Evolutionary conservation across 2,113 vertebrate genomes (phyloP).

Genomic region (Cyanoderma ruficeps): DNA sequence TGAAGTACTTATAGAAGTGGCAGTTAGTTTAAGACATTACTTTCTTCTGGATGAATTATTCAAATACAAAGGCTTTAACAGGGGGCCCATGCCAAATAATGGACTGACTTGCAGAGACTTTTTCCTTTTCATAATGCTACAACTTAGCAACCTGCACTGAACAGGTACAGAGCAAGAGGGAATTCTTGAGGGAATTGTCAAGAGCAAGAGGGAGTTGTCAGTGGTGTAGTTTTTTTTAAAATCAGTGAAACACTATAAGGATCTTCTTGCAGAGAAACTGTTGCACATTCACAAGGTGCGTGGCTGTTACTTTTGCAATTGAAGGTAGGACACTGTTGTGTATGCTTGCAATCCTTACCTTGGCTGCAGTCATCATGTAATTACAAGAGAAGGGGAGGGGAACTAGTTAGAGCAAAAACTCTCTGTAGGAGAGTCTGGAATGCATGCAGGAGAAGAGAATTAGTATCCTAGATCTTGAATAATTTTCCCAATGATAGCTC

Average conservation of each 20-base stretch:
- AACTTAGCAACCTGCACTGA: neutral
- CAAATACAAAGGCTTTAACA: neutral
- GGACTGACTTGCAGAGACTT: neutral
- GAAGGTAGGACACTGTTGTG: neutral
- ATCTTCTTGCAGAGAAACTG: neutral
- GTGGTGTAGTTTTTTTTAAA: neutral
- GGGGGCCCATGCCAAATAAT: neutral
- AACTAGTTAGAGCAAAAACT: neutral
- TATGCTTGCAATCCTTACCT: neutral
- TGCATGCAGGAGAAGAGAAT: neutral
- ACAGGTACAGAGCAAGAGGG: neutral
- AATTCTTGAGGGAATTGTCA: too few relatives aligned
- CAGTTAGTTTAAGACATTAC: neutral
- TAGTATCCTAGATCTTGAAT: neutral
- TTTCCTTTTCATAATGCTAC: neutral
- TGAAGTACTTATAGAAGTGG: neutral
- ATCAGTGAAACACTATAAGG: neutral
- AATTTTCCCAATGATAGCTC: neutral
- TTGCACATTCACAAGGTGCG: neutral
- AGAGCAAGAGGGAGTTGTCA: neutral
- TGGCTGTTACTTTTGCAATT: neutral
- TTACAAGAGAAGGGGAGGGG: neutral
- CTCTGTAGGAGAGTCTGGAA: neutral
- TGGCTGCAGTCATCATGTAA: neutral
- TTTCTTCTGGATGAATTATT: neutral